phyloP scores from a whole-genome alignment of 2,113 vertebrate species.

The Syngnathoides biaculeatus region DNA sequence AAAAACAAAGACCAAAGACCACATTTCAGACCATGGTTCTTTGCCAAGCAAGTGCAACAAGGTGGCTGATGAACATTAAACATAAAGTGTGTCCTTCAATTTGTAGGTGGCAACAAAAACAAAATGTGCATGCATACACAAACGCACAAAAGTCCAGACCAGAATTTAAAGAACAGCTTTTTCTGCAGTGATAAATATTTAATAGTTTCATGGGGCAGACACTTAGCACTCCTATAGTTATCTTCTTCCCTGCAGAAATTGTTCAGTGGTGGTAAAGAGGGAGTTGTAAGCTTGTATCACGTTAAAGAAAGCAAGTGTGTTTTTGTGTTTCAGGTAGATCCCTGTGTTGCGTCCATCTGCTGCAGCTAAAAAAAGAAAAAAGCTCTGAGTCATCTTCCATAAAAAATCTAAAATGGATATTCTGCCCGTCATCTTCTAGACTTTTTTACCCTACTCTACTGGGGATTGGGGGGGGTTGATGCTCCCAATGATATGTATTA shows the following conservation, averaged over 20 bases:
- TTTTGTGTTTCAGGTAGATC: not conserved
- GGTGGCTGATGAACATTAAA: not conserved
- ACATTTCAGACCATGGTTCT: not conserved
- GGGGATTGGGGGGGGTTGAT: no score
- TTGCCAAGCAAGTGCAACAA: not conserved
- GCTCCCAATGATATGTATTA: no score
- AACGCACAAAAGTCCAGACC: slow-evolving; percentile 7
- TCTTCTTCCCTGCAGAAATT: slow-evolving; percentile 41
- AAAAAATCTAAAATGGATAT: slow-evolving; percentile 10
- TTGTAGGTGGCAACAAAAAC: not conserved
- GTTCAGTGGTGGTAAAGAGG: slow-evolving; percentile 24
- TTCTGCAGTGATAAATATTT: slow-evolving; percentile 68
- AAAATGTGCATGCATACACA: slow-evolving; percentile 4
- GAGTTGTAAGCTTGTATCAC: slow-evolving; percentile 32
- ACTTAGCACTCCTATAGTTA: slow-evolving; percentile 12
- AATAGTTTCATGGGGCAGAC: slow-evolving; percentile 40
- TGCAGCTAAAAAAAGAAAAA: slow-evolving; percentile 11
- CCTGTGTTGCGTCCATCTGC: not conserved
- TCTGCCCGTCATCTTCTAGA: not conserved
- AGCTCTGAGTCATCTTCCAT: slow-evolving; percentile 32
- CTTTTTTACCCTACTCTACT: no score
- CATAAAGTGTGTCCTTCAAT: not conserved
- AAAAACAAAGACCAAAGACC: not conserved
- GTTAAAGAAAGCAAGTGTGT: slow-evolving; percentile 36
- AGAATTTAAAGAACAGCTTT: slow-evolving; percentile 48